These are phyloP conservation scores for Phenganax stokvisi DNA, from an alignment of 92 coral and sea anemone species.

Conservation along the genomic window DNA sequence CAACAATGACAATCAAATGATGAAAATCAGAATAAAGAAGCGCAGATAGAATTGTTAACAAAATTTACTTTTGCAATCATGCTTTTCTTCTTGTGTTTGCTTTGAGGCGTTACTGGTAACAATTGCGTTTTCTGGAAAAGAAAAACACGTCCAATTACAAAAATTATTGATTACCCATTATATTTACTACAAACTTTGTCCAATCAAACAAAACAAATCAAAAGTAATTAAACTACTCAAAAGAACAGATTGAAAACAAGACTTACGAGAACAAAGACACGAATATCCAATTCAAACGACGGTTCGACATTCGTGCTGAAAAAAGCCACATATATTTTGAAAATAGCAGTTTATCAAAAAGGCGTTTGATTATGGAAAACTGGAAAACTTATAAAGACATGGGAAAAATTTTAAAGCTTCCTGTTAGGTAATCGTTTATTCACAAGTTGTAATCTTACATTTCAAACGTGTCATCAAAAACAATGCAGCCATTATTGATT, in stretches of 20 bases:
- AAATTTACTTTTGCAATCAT: slow-evolving; percentile 21
- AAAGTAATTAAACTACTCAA: not conserved
- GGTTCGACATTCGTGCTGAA: slow-evolving; percentile 73
- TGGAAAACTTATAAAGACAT: not conserved
- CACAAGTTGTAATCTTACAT: slow-evolving; percentile 55
- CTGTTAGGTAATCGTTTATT: no score
- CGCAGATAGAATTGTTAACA: not conserved
- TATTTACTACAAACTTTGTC: no score
- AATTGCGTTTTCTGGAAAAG: slow-evolving; percentile 21
- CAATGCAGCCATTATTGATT: slow-evolving; percentile 62
- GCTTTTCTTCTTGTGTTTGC: slow-evolving; percentile 17
- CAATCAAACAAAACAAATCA: not conserved
- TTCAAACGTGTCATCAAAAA: slow-evolving; percentile 79
- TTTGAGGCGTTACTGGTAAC: not conserved
- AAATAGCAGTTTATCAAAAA: no score
- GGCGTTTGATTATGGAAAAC: not conserved
- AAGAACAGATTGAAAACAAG: not conserved
- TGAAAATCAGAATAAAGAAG: not conserved
- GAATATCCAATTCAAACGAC: slow-evolving; percentile 59
- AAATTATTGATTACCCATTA: no score
- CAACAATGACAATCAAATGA: no score
- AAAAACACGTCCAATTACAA: no score
- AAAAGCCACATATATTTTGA: not conserved
- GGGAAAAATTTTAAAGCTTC: not conserved
- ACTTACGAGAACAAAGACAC: slow-evolving; percentile 78